Evolutionary conservation across 2,888 invertebrate genomes (phyloP), one percentile per base, ranked within the genome.

Genomic region (Hypomecis punctinalis): DNA sequence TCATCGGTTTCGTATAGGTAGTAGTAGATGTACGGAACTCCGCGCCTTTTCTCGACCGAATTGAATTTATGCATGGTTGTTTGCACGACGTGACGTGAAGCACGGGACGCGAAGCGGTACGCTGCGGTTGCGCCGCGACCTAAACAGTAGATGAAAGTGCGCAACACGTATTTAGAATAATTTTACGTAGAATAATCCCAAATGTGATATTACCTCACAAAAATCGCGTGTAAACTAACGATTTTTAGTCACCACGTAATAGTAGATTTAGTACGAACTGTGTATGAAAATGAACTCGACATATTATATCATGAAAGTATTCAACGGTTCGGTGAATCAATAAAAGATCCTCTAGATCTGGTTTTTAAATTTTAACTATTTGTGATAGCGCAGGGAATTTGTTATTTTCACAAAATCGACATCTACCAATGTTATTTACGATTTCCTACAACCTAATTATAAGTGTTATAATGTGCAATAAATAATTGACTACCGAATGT

Each of bases 391-490:
- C 78, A 79, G 75, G 77, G 75, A 78, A 76, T 80, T 75, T 68
- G 53, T 76, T 78, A 76, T 73, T 75, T 74, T 76, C 78, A 76
- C 74, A 74, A 76, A 75, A 77, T 78, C 80, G 84, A 83, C 79
- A 78, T 81, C 80, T 80, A 82, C 82, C 81, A 81, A 83, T 82
- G 82, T 86, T 85, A 84, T 79, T 76, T 58, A 63, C 42, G 79
- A 83, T 78, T 83, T 80, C 82, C 83, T 84, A 56, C 37, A 43
- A 59, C 82, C 76, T 92, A 89, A 83, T 88, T 89, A 83, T 92
- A 92, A 92, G 91, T 90, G 86, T 90, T 88, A 83, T 40, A 80
- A 85, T 85, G 92, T 92, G 92, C 92, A 92, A 92, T 92, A 91
- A 23, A 87, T 86, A 79, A 78, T 77, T 76, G 78, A 79, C 66